A percentile compares a stretch with the other conserved stretches of the same genome.
Conservation (phyloP, 2,113 vertebrate species). For the Crocuta crocuta region DNA sequence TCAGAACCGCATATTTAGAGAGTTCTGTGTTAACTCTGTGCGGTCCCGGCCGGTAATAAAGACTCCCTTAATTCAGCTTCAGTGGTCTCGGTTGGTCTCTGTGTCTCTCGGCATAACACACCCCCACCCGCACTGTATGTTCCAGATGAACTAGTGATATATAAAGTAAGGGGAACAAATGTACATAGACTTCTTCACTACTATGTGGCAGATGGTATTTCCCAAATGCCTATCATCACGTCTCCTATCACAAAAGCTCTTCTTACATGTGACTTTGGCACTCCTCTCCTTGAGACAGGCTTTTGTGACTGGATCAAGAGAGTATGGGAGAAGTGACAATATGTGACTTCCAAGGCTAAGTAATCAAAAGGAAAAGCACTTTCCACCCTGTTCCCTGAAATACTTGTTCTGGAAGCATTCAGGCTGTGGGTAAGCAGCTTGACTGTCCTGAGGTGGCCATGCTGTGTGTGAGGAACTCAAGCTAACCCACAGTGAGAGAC, state of each 20-base stretch:
- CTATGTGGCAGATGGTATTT: neutral
- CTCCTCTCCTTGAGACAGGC: neutral
- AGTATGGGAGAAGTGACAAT: neutral
- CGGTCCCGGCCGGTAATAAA: no score
- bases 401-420: neutral
- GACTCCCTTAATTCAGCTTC: no score
- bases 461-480: neutral
- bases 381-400: neutral
- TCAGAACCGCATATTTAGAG: no score
- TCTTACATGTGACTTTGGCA: neutral
- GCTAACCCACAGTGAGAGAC: neutral
- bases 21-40: no score
- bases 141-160: neutral
- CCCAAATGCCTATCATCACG: neutral
- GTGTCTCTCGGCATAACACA: no score
- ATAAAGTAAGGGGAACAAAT: neutral
- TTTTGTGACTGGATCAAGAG: neutral
- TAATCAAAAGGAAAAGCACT: neutral
- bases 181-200: neutral
- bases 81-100: no score
- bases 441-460: neutral
- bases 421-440: neutral
- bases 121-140: neutral
- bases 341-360: neutral
- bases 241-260: neutral